These are phyloP conservation scores for Scarus forsteni DNA, from an alignment of 2,797 vertebrate genomes.

Conservation along the genomic window DNA sequence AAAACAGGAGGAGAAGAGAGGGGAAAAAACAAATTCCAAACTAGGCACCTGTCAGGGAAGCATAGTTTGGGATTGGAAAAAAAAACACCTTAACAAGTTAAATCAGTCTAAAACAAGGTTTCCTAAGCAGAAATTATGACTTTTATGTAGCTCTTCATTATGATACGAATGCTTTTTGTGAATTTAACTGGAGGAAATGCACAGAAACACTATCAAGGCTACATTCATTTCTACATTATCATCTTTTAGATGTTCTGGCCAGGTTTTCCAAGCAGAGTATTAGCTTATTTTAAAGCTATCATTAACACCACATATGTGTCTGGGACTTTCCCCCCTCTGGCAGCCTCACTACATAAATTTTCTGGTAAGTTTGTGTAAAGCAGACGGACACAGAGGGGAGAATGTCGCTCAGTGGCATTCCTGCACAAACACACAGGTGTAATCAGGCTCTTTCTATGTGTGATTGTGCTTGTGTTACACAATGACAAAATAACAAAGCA, in stretches of 20 bases:
- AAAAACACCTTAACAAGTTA: no score
- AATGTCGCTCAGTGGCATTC: conserved; percentile 71
- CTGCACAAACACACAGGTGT: conserved; percentile 46
- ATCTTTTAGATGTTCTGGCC: neutral
- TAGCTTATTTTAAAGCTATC: neutral
- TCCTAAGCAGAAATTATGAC: no score
- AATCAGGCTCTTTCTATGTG: conserved; percentile 17
- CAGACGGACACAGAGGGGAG: conserved; percentile 29
- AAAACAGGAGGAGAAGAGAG: no score
- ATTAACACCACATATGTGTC: neutral
- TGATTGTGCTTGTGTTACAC: conserved; percentile 8
- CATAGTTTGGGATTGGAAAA: no score
- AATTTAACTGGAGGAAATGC: neutral
- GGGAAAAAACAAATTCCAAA: no score
- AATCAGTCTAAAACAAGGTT: no score
- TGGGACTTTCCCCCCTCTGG: neutral
- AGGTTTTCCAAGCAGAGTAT: no score
- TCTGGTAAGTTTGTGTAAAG: neutral
- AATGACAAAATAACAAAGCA: conserved; percentile 17
- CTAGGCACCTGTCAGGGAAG: no score
- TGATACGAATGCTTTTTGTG: neutral
- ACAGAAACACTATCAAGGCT: neutral
- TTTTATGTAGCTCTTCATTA: neutral
- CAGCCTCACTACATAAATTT: conserved; percentile 10
- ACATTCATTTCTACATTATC: neutral